Base-by-base conservation (phyloP, 2,888 invertebrate species). In the Sphaeridia pumilis region DNA sequence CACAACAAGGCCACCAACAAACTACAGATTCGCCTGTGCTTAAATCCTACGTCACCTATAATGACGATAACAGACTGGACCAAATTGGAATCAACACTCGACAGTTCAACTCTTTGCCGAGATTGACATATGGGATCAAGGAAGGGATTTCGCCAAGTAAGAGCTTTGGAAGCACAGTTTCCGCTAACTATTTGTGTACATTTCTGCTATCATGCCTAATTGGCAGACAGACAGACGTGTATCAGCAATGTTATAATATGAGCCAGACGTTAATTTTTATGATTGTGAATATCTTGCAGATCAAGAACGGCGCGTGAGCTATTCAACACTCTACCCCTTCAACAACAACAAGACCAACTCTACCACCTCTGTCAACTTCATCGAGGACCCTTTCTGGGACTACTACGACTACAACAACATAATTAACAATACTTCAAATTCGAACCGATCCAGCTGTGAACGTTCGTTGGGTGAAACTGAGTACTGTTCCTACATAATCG, bases 301-400 rank as follows among this genome's bases (percentile, higher is more conserved):
- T 28, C n/a, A n/a, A 2, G 41, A 59, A 38, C 58, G 60, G 14
- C 58, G 59, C 20, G 63, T 63, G 51, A 45, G 42, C 34, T 63
- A 64, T 48, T 57, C 65, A 41, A 65, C 65, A 25, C 52, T 65
- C 28, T 60, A 64, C 47, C 64, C 65, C 2, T 65, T 54, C 42
- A 51, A 36, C 24, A 61, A 54, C 50, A 58, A 48, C 21, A 49
- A 54, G 42, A 49, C 53, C 7, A 52, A 47, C 20, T 62, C 65
- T 17, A 57, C 62, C 3, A 54, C 65, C 0, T 65, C 65, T 1
- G 57, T 65, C 10, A 63, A 65, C 50, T 64, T 64, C 38, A 63
- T 65, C n/a, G 65, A 65, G 47, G 65, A 65, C 22, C 58, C 61
- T 7, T 65, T 63, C 48, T 64, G 64, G 64, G 64, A 65, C 52